Percentiles rank a stretch among this genome's conserved stretches.
Conservation (phyloP, 2,797 vertebrate genomes). For the Sebastes alutus region DNA sequence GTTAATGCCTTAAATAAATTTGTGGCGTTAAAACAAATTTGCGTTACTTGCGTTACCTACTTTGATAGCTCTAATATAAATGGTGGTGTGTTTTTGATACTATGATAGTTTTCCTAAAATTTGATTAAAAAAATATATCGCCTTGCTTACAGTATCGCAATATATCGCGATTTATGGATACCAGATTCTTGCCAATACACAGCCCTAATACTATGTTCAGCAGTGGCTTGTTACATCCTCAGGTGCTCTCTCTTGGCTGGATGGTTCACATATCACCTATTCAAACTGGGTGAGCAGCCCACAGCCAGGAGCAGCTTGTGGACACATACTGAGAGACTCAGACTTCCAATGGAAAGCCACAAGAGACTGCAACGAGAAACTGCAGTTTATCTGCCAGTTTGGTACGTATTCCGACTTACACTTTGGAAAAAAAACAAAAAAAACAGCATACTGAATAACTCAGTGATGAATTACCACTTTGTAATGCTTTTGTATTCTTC, state of each 20-base stretch:
- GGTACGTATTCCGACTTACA: conserved; percentile 74
- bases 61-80: too few relatives aligned
- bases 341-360: conserved; percentile 83
- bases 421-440: background rate
- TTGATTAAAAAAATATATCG: too few relatives aligned
- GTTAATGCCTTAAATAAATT: too few relatives aligned
- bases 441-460: background rate
- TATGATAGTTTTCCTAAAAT: too few relatives aligned
- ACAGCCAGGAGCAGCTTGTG: conserved; percentile 70
- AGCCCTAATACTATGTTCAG: background rate
- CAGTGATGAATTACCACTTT: background rate
- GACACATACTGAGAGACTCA: conserved; percentile 80
- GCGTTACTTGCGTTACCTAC: too few relatives aligned
- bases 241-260: conserved; percentile 87
- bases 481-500: background rate
- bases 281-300: conserved; percentile 81
- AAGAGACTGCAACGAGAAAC: conserved; percentile 80
- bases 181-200: too few relatives aligned
- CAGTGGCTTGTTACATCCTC: background rate
- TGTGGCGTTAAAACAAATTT: too few relatives aligned
- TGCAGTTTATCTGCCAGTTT: conserved; percentile 88
- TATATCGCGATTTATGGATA: too few relatives aligned
- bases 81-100: too few relatives aligned
- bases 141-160: too few relatives aligned
- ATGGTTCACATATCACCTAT: conserved; percentile 84